Base-by-base conservation (phyloP, 2,113 vertebrate species). In the Leucosticte australis region DNA sequence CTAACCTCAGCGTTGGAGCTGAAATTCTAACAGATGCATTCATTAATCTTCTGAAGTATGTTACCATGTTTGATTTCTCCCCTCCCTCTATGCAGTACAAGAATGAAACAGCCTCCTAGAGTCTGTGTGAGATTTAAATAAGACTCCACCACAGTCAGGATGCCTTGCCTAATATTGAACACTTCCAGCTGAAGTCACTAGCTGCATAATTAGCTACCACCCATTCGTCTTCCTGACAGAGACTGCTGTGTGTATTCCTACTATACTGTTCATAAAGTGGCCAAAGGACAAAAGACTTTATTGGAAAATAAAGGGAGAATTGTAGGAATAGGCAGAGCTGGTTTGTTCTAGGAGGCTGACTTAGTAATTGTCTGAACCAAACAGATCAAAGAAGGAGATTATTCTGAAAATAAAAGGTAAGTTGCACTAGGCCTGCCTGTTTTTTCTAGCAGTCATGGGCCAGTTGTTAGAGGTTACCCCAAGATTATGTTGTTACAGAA, bases 71-170 rank as follows among this genome's bases (percentile, higher is more conserved):
- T 91, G 42, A 74, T 37, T 67, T 52, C 39, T n/a, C 21, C 21
- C 6, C n/a, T 31, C 42, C 15, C 4, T 56, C 41, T 65, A 4
- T 42, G 37, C 33, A 57, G 19, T 63, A 47, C 39, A 92, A 94
- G 93, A 79, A 77, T 18, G 30, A 78, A 56, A 70, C 57, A 52
- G 47, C 93, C 20, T 53, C 44, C 17, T 42, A 64, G 42, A 11
- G 33, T 64, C 50, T 73, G 10, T 87, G 30, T n/a, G 79, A 63
- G 60, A 63, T 88, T 96, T 92, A 88, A 91, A 73, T 84, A 93
- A 73, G 42, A 46, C 42, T 55, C 42, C 50, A 41, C 6, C 65
- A 86, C 10, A 22, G 71, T 11, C 13, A 80, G 55, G n/a, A 74
- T 69, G 22, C 42, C 67, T 55, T 55, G 30, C 23, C 44, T 79